Evolutionary conservation across 2,113 vertebrate species (phyloP).

Genomic region (Stomatorhinus ivindoensis): DNA sequence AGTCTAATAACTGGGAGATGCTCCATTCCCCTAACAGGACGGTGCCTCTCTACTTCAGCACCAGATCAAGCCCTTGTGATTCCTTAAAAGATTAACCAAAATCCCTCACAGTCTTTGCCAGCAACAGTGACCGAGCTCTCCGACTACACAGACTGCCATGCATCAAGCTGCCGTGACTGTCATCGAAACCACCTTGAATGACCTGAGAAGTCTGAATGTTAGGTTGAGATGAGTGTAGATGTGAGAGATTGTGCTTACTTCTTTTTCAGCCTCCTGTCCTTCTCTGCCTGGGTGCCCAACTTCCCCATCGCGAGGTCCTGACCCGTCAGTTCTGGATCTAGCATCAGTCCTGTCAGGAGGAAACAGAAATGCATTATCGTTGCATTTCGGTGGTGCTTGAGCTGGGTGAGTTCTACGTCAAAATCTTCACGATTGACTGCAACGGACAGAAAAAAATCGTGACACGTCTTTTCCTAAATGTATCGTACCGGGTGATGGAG

Average conservation of each 20-base stretch:
- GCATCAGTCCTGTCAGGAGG: slow-evolving; percentile 52
- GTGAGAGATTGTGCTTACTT: slow-evolving; percentile 72
- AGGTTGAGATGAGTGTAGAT: not conserved
- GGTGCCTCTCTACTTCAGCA: not conserved
- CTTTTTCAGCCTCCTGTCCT: slow-evolving; percentile 93
- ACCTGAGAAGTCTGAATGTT: not conserved
- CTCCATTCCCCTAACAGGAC: not conserved
- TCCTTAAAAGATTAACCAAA: not conserved
- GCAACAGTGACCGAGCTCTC: not conserved
- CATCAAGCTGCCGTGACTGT: not conserved
- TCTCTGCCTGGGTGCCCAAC: slow-evolving; percentile 95
- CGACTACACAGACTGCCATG: not conserved
- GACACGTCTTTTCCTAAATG: not conserved
- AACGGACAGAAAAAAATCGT: not conserved
- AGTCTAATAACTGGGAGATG: not conserved
- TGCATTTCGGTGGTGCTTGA: not conserved
- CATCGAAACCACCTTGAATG: not conserved
- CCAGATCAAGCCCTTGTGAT: not conserved
- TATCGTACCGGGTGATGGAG: not conserved
- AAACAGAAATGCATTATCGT: not conserved
- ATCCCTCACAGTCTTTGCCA: not conserved
- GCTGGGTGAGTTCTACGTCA: not conserved
- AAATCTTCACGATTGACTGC: not conserved
- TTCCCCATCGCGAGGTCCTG: slow-evolving; percentile 88
- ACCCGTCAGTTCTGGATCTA: slow-evolving; percentile 78